Evolutionary conservation across 2,113 vertebrate genomes (phyloP), one percentile per base, ranked within the genome.

Genomic region (Psettodes erumei): DNA sequence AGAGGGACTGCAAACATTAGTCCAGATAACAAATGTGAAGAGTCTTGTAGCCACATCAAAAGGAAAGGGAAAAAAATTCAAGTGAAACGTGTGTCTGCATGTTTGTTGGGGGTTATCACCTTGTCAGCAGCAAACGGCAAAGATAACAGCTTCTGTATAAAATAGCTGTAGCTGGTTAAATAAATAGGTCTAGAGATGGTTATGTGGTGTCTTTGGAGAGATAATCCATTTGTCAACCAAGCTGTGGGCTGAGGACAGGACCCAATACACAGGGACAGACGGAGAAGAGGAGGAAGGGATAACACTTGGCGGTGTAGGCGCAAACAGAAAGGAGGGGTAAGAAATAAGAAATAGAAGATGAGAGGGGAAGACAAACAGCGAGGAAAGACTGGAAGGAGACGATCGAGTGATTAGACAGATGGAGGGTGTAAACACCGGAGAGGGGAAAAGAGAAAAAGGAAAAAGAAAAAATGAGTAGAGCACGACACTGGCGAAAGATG

Each of bases 211-310:
- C 78, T 77, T 77, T 75, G 77, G 71, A 79, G 69, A 77, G 74
- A 68, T 86, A 79, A 89, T 87, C 84, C 61, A 71, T 82, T 84
- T 83, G 88, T 86, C 84, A 90, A 90, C 79, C 75, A 76, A 81
- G 83, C 82, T 82, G 71, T 76, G 63, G 80, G 88, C 71, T 75
- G 66, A 83, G 81, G 80, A 90, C 86, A 53, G 71, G 88, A 89
- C 79, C 70, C 59, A 69, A 88, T 62, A 81, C 77, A 84, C 76
- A 84, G 82, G 87, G 78, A 83, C 89, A 91, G 89, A 90, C 56
- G 81, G 87, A 77, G 82, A 67, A 85, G 85, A 84, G 77, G 85
- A 86, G 75, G 87, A 81, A 84, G 72, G 78, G 81, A 87, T 85
- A 85, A 89, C 84, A 84, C 83, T 88, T 70, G 82, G 75, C 59